Evolutionary conservation across 2,113 vertebrate genomes (phyloP).

Genomic region (Himantopus leucocephalus): DNA sequence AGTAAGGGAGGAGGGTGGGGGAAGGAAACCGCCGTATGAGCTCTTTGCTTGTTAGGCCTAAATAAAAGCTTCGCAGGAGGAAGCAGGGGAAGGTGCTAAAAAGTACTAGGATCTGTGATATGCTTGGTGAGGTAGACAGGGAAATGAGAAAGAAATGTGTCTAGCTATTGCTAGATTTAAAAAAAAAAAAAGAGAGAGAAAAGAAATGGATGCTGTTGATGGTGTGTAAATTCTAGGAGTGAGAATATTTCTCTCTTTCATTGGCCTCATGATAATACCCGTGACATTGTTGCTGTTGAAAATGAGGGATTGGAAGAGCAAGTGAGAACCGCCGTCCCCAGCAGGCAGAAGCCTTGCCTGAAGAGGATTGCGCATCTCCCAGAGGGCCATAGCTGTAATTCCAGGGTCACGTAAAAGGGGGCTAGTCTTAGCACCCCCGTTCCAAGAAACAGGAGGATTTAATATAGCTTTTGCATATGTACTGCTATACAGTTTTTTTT

Average conservation of each 20-base stretch:
- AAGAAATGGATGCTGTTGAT: constrained; percentile 8
- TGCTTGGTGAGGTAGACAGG: neutral
- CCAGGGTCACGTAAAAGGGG: neutral
- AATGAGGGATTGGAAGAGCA: neutral
- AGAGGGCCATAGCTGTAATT: neutral
- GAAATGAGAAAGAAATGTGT: constrained; percentile 40
- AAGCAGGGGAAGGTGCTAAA: neutral
- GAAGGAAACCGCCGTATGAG: neutral
- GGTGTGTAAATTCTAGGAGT: constrained; percentile 15
- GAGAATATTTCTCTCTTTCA: constrained; percentile 45
- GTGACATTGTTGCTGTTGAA: constrained; percentile 6
- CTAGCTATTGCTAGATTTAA: neutral
- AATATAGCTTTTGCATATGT: neutral
- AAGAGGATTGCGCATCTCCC: neutral
- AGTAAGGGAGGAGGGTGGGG: neutral
- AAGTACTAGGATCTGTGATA: neutral
- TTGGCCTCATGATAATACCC: neutral
- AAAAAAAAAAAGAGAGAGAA: neutral
- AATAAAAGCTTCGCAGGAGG: neutral
- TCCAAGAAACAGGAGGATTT: neutral
- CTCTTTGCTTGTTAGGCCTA: neutral
- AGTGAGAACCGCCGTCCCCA: neutral
- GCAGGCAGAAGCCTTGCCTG: neutral
- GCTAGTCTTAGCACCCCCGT: neutral
- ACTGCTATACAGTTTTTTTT: accelerated